Conservation (phyloP, 37 sponge, comb jelly and placozoan genomes). For the Tethya wilhelma region DNA sequence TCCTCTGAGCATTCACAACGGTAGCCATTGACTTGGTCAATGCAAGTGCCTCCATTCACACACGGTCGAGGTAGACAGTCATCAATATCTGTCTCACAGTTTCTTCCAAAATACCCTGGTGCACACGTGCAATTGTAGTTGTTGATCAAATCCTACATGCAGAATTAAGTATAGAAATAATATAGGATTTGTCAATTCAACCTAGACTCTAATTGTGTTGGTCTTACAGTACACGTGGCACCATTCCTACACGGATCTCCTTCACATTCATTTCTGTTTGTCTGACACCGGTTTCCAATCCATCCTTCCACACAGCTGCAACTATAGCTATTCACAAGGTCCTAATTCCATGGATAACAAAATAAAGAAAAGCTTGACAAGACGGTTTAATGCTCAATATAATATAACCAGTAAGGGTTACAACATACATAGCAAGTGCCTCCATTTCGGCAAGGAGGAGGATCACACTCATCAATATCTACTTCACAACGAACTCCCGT, state of each 20-base stretch:
- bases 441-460: conserved; percentile 45
- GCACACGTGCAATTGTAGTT: conserved; percentile 61
- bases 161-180: not conserved
- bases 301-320: conserved; percentile 44
- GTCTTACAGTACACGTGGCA: conserved; percentile 41
- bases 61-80: conserved; percentile 65
- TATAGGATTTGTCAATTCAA: not conserved
- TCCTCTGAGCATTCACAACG: conserved; percentile 54
- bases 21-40: conserved; percentile 36
- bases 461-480: conserved; percentile 51
- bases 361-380: not conserved
- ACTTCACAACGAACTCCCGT: conserved; percentile 42
- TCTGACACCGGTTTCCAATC: conserved; percentile 17
- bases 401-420: no score
- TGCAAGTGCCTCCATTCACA: conserved; percentile 74
- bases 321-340: conserved; percentile 1
- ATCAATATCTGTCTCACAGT: conserved; percentile 69
- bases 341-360: not conserved
- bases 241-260: conserved; percentile 37
- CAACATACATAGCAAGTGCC: conserved; percentile 49
- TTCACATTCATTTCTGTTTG: conserved; percentile 40
- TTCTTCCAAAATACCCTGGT: conserved; percentile 57
- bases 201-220: no score
- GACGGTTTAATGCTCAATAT: no score
- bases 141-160: conserved; percentile 16